Evolutionary conservation across 53 echinoderm and acorn worm genomes (phyloP).

Genomic region (Temnopleurus reevesii): DNA sequence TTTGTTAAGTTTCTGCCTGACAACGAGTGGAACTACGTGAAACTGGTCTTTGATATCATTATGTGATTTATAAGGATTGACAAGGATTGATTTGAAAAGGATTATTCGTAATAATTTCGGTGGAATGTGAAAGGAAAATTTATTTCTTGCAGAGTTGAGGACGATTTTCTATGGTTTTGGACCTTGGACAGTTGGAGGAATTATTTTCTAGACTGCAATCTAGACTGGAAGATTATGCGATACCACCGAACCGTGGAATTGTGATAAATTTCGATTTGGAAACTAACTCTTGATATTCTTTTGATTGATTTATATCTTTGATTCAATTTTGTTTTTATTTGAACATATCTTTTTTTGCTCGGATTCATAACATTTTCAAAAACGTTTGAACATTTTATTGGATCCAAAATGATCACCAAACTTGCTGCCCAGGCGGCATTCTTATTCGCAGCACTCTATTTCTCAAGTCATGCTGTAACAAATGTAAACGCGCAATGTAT

Average conservation of each 20-base stretch:
- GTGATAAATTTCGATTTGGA: too few relatives aligned
- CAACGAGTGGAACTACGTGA: neutral
- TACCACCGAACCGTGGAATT: too few relatives aligned
- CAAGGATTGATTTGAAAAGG: neutral
- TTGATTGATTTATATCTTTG: neutral
- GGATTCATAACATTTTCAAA: neutral
- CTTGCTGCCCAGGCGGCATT: neutral
- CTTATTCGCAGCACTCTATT: neutral
- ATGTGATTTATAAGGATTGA: neutral
- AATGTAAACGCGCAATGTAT: constrained; percentile 24
- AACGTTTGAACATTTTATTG: neutral
- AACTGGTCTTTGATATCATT: neutral
- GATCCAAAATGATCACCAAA: constrained; percentile 11
- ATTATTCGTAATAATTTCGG: neutral
- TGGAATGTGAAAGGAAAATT: neutral
- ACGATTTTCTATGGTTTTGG: neutral
- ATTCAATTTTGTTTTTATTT: neutral
- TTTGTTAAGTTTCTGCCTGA: neutral
- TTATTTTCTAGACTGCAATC: neutral
- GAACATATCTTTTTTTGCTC: neutral
- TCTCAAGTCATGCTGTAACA: neutral
- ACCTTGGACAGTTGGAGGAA: neutral
- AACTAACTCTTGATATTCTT: neutral
- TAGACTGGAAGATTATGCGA: neutral
- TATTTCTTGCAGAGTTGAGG: neutral